phyloP scores from a whole-genome alignment of 1,140 invertebrate species.

The Solenopsis invicta region DNA sequence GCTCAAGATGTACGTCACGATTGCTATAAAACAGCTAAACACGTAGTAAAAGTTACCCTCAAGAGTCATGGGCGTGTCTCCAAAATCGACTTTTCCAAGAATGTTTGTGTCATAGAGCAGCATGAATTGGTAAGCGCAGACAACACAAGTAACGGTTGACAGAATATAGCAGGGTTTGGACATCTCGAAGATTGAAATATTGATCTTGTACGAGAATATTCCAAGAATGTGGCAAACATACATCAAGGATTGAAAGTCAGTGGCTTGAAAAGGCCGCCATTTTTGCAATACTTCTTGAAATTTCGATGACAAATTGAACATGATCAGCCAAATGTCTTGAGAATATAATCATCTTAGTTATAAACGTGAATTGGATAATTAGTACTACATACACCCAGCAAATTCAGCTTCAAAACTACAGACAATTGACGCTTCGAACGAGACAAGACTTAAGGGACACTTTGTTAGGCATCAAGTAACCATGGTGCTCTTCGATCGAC shows the following conservation, averaged over 20 bases:
- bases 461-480: constrained; percentile 17
- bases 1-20: constrained; percentile 59
- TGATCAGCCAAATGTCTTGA: neutral
- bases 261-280: constrained; percentile 64
- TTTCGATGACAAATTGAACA: neutral
- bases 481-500: constrained; percentile 19
- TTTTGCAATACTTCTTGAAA: constrained; percentile 13
- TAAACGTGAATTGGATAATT: neutral
- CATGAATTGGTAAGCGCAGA: neutral
- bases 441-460: neutral
- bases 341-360: neutral
- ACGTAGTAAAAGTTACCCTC: constrained; percentile 73
- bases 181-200: constrained; percentile 1
- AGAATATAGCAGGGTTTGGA: constrained; percentile 46
- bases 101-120: constrained; percentile 71
- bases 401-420: neutral
- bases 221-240: constrained; percentile 68
- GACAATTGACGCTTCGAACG: neutral
- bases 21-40: constrained; percentile 29
- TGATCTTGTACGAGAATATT: constrained; percentile 69
- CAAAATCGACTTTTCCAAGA: constrained; percentile 14
- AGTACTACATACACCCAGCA: neutral
- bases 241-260: constrained; percentile 57
- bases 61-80: constrained; percentile 59
- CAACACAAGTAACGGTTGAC: constrained; percentile 57